Evolutionary conservation across 2,797 vertebrate genomes (phyloP).

Genomic region (Gadopsis bispinosus): DNA sequence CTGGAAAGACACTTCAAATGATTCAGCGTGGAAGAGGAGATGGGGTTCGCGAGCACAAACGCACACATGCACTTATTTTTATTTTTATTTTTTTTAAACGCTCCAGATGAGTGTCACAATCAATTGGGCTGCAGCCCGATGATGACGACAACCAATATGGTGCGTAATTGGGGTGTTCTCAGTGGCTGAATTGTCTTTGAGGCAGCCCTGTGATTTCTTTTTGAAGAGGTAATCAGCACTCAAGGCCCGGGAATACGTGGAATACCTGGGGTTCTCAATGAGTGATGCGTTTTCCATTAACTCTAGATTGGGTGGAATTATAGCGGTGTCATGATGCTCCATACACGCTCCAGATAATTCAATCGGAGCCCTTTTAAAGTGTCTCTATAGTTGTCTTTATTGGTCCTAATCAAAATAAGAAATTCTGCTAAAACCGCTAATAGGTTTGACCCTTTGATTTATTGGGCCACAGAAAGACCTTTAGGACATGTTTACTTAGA

Average conservation of each 20-base stretch:
- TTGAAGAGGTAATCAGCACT: slow-evolving; percentile 59
- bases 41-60: slow-evolving; percentile 33
- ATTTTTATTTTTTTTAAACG: background rate
- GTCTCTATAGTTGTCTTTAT: background rate
- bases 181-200: slow-evolving; percentile 43
- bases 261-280: slow-evolving; percentile 28
- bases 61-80: slow-evolving; percentile 7
- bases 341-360: slow-evolving; percentile 44
- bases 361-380: slow-evolving; percentile 34
- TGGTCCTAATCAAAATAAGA: background rate
- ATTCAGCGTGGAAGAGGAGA: slow-evolving; percentile 46
- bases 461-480: background rate
- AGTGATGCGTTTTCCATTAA: slow-evolving; percentile 59
- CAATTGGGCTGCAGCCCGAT: slow-evolving; percentile 32
- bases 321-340: slow-evolving; percentile 27
- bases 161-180: slow-evolving; percentile 59
- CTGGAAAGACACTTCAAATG: slow-evolving; percentile 64
- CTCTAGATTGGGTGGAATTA: slow-evolving; percentile 50
- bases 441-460: slow-evolving; percentile 2
- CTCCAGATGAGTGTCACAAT: slow-evolving; percentile 60
- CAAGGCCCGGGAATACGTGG: slow-evolving; percentile 20
- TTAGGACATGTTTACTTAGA: background rate
- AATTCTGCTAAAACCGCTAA: background rate
- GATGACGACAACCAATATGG: slow-evolving; percentile 38
- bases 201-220: slow-evolving; percentile 39